These are phyloP conservation scores for Climacteris rufus DNA, from an alignment of 2,113 vertebrate genomes.

Conservation along the genomic window DNA sequence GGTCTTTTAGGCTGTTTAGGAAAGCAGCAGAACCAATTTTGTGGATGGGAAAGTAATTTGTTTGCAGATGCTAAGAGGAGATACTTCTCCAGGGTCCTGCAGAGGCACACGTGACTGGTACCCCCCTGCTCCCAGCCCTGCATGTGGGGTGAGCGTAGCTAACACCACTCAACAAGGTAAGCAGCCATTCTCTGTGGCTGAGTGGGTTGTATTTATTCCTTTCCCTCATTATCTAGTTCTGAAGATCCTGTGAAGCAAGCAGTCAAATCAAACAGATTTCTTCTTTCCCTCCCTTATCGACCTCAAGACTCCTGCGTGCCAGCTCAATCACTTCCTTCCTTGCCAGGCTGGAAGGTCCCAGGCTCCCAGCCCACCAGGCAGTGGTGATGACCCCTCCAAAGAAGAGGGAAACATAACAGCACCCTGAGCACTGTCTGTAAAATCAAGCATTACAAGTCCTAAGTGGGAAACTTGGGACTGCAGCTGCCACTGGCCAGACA, in stretches of 20 bases:
- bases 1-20: not conserved
- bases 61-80: not conserved
- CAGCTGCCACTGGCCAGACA: not conserved
- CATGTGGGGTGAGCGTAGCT: not conserved
- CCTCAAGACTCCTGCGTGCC: not conserved
- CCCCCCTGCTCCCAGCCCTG: not conserved
- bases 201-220: not conserved
- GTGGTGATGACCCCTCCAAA: not conserved
- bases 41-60: not conserved
- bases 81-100: not conserved
- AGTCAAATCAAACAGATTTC: not conserved
- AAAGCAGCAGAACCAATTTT: not conserved
- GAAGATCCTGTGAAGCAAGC: not conserved
- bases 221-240: not conserved
- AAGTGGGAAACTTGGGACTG: not conserved
- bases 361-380: accelerated
- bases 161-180: not conserved
- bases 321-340: not conserved
- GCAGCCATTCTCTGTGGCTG: not conserved
- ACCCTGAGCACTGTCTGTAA: not conserved
- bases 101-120: accelerated
- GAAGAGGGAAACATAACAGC: not conserved
- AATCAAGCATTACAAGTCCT: not conserved
- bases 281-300: not conserved
- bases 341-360: not conserved